Conservation (phyloP, 2,888 invertebrate genomes). For the Cryptophagus acutangulus region DNA sequence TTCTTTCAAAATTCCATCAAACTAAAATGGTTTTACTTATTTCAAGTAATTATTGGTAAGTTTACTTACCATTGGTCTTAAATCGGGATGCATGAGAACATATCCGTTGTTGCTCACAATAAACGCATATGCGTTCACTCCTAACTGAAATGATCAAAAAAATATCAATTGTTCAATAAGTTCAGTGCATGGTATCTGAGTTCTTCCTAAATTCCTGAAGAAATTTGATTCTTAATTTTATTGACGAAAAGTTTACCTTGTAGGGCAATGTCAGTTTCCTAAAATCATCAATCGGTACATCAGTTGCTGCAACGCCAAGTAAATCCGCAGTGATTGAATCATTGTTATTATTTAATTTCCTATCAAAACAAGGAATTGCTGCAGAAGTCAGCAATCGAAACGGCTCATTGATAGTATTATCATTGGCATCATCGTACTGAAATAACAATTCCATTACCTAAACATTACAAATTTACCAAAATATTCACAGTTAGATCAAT, state of each 20-base stretch:
- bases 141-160: slow-evolving; percentile 69
- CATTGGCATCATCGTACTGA: slow-evolving; percentile 39
- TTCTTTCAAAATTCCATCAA: slow-evolving; percentile 31
- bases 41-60: background rate
- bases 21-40: slow-evolving; percentile 18
- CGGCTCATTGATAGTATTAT: slow-evolving; percentile 42
- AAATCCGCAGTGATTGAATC: slow-evolving; percentile 65
- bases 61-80: slow-evolving; percentile 75
- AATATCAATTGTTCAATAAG: background rate
- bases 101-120: slow-evolving; percentile 97
- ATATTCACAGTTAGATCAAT: slow-evolving; percentile 76
- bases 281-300: slow-evolving; percentile 88
- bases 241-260: slow-evolving; percentile 53
- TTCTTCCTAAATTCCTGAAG: too few relatives aligned
- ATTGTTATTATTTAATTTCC: slow-evolving; percentile 56
- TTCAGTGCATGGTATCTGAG: too few relatives aligned
- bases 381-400: slow-evolving; percentile 83
- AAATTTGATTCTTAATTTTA: too few relatives aligned
- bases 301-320: slow-evolving; percentile 93
- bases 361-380: slow-evolving; percentile 87
- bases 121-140: slow-evolving; percentile 94
- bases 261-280: slow-evolving; percentile 83
- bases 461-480: slow-evolving; percentile 50
- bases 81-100: slow-evolving; percentile 88
- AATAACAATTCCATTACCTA: slow-evolving; percentile 12